Percentiles rank a stretch among this genome's conserved stretches.
Conservation (phyloP, 2,888 invertebrate species). For the Acleris cristana region DNA sequence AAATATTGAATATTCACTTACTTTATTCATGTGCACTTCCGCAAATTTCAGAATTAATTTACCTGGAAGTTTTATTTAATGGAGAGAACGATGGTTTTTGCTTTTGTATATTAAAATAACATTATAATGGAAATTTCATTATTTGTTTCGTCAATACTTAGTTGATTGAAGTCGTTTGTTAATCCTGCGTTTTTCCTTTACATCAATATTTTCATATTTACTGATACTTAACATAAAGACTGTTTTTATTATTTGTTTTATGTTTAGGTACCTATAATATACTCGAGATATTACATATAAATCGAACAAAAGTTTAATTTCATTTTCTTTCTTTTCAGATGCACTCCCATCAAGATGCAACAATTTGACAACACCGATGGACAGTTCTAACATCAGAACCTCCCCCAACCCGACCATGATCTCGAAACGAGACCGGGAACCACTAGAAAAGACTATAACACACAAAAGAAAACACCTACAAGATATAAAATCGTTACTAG, state of each 20-base stretch:
- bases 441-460: constrained; percentile 66
- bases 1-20: too few species aligned
- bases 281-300: too few species aligned
- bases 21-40: too few species aligned
- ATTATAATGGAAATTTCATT: neutral
- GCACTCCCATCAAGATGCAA: constrained; percentile 67
- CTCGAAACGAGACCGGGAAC: constrained; percentile 52
- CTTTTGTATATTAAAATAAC: neutral
- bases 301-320: too few species aligned
- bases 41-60: too few species aligned
- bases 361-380: constrained; percentile 65
- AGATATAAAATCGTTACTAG: constrained; percentile 74
- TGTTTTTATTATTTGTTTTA: too few species aligned
- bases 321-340: constrained; percentile 68
- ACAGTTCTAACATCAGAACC: constrained; percentile 45
- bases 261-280: too few species aligned
- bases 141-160: too few species aligned
- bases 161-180: too few species aligned
- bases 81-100: neutral
- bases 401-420: constrained; percentile 57
- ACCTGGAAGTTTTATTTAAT: neutral
- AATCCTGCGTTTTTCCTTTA: too few species aligned
- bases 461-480: constrained; percentile 65
- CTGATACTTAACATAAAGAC: too few species aligned
- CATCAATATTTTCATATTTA: too few species aligned